Evolutionary conservation across 2,113 vertebrate genomes (phyloP), one percentile per base, ranked within the genome.

Genomic region (Notothenia rossii): DNA sequence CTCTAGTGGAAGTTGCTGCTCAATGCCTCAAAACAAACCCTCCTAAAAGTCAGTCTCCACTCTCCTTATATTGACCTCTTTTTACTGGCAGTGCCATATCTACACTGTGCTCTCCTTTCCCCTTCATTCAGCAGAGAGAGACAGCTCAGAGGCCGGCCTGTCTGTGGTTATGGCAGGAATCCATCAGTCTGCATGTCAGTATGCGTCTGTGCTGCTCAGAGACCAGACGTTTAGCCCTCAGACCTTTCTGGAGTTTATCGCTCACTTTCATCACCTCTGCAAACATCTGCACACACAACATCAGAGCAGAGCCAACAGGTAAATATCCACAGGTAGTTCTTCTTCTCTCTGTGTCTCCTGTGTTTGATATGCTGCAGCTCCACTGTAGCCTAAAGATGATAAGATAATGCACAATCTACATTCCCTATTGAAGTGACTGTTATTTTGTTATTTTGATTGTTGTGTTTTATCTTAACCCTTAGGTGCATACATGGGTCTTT

Each of bases 101-200:
- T 29, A 29, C 29, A n/a, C 9, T 62, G 1, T 46, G 17, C 13
- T 0, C 6, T 72, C 46, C 14, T 11, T 12, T 13, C 1, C 12
- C 36, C 20, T 48, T 56, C 33, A 45, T 59, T 43, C 50, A 94
- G 92, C 53, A 55, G 68, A 74, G 20, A 49, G 7, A 51, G 72
- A 70, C 49, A 14, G 7, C 36, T 85, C 84, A 48, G 59, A 55
- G 64, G 22, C 48, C 82, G 87, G 78, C 36, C 48, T 95, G 36
- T 84, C 94, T 51, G 82, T 79, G 56, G 93, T 84, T 14, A 96
- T 96, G 92, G 95, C 96, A 71, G 83, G 76, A 70, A 94, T 97
- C 74, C 96, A 97, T 74, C 91, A 85, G 46, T 96, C 93, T 43
- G 94, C 95, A 7, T 56, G 82, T 69, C 91, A 78, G 49, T 95